Conservation (phyloP, 2,888 invertebrate genomes). For the Trichopoda pennipes region DNA sequence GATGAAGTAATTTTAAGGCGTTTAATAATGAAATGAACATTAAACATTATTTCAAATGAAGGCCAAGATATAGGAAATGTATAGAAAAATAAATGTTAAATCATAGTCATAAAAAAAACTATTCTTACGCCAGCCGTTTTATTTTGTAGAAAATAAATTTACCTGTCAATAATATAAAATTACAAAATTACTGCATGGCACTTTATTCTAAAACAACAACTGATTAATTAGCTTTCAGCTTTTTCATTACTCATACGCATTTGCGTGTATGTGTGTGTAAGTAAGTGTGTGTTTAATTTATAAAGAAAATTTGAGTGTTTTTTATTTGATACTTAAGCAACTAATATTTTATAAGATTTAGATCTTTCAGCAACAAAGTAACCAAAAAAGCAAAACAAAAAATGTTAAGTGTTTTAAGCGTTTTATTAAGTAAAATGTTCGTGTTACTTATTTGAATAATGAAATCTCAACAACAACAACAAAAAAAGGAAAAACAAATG, state of each 20-base stretch:
- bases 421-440: constrained; percentile 25
- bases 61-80: constrained; percentile 37
- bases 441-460: constrained; percentile 40
- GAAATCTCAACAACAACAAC: constrained; percentile 27
- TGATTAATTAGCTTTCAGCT: neutral
- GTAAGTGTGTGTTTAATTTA: neutral
- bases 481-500: no score
- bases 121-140: no score
- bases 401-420: neutral
- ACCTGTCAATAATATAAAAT: no score
- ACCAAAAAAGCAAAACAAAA: neutral
- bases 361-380: constrained; percentile 44
- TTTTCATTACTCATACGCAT: constrained; percentile 29
- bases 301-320: neutral
- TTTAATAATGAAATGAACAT: constrained; percentile 19
- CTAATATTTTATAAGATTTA: constrained; percentile 33
- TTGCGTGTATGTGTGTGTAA: neutral
- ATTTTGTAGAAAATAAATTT: no score
- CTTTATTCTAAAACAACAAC: neutral
- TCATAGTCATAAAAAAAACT: neutral
- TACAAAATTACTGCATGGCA: no score
- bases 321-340: no score
- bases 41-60: constrained; percentile 16
- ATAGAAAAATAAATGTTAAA: neutral
- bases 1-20: constrained; percentile 6